Conservation (phyloP, 2,113 vertebrate genomes). For the Cololabis saira region DNA sequence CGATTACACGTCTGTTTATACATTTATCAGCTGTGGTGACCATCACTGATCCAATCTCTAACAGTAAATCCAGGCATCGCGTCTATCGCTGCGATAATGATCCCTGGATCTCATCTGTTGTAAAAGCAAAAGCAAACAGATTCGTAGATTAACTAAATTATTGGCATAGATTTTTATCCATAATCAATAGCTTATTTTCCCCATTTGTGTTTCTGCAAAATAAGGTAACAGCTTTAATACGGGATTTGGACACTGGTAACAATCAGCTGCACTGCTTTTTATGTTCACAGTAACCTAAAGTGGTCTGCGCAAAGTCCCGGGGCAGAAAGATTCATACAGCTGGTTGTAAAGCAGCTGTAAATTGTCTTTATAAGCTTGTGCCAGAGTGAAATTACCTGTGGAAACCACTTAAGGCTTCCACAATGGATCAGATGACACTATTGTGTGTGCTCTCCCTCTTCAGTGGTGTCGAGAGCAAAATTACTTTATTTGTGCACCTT, state of each 20-base stretch:
- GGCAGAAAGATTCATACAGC: slow-evolving; percentile 55
- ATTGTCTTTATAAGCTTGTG: slow-evolving; percentile 63
- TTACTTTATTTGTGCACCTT: slow-evolving; percentile 22
- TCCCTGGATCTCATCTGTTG: too few relatives aligned
- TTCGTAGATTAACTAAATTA: slow-evolving; percentile 13
- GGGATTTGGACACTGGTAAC: slow-evolving; percentile 35
- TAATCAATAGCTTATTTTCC: slow-evolving; percentile 35
- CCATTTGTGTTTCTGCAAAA: slow-evolving; percentile 34
- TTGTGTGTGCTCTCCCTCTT: slow-evolving; percentile 39
- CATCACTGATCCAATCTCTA: neutral
- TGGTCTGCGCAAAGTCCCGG: slow-evolving; percentile 45
- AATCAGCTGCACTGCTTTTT: slow-evolving; percentile 49
- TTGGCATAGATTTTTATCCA: neutral
- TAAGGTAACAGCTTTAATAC: slow-evolving; percentile 43
- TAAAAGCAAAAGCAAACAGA: slow-evolving; percentile 26
- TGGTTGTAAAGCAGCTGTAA: slow-evolving; percentile 63
- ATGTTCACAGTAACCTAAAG: slow-evolving; percentile 65
- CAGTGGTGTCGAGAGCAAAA: slow-evolving; percentile 42
- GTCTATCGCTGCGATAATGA: slow-evolving; percentile 2
- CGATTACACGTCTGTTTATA: too few relatives aligned
- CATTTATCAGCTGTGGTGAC: too few relatives aligned
- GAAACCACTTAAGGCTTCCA: slow-evolving; percentile 51
- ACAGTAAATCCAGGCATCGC: slow-evolving; percentile 8
- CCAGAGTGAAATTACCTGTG: slow-evolving; percentile 57
- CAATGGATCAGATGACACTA: slow-evolving; percentile 33